Conservation (phyloP, 2,888 invertebrate species). For the Syrphus vitripennis region DNA sequence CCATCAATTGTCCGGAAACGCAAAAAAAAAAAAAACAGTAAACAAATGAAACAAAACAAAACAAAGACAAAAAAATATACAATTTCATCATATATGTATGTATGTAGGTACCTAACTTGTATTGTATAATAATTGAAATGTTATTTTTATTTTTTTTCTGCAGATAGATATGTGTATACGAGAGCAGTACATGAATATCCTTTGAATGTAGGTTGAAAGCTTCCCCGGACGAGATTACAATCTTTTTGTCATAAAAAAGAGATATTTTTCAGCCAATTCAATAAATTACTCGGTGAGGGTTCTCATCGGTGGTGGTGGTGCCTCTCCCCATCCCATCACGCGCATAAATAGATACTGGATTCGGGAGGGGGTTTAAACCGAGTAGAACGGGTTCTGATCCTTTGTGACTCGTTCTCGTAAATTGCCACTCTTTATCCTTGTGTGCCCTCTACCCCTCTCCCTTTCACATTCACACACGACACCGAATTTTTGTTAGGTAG, state of each 20-base stretch:
- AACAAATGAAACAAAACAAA: neutral
- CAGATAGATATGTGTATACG: neutral
- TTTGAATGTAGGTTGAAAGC: slow-evolving; percentile 1
- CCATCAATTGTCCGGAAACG: slow-evolving; percentile 48
- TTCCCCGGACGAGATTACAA: slow-evolving; percentile 33
- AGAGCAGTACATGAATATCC: slow-evolving; percentile 21
- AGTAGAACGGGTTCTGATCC: slow-evolving; percentile 2
- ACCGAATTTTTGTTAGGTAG: slow-evolving; percentile 34
- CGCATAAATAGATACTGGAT: neutral
- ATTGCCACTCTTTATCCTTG: slow-evolving; percentile 11
- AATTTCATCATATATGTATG: slow-evolving; percentile 16
- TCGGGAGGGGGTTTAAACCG: neutral
- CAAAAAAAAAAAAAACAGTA: neutral
- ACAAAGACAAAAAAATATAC: slow-evolving; percentile 2
- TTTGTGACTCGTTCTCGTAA: slow-evolving; percentile 46
- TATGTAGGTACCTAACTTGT: too few relatives aligned
- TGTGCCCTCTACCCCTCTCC: neutral
- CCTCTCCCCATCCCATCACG: neutral
- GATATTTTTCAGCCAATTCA: slow-evolving; percentile 63
- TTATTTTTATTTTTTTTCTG: slow-evolving; percentile 41
- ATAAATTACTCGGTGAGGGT: slow-evolving; percentile 59
- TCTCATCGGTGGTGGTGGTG: neutral
- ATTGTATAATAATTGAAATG: slow-evolving; percentile 60
- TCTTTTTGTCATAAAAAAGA: slow-evolving; percentile 48
- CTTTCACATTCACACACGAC: neutral